Conservation (phyloP, 2,797 vertebrate genomes). For the Austrolebias charrua region DNA sequence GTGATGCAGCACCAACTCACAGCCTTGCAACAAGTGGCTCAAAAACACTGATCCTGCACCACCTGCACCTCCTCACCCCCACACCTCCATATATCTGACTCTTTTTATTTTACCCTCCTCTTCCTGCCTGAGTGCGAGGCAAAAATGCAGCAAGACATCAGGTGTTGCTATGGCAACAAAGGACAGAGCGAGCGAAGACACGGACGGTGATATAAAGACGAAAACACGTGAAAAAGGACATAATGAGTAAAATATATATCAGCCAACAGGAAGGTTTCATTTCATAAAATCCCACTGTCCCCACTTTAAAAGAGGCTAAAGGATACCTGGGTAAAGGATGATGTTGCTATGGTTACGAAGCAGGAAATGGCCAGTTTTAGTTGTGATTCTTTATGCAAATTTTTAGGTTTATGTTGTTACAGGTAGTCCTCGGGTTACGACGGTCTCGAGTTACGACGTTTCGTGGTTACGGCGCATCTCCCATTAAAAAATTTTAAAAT, state of each 20-base stretch:
- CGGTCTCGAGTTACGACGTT: too few relatives aligned
- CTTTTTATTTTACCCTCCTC: slow-evolving; percentile 8
- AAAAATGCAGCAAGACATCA: slow-evolving; percentile 66
- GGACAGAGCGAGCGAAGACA: slow-evolving; percentile 51
- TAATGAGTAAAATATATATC: slow-evolving; percentile 27
- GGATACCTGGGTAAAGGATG: slow-evolving; percentile 25
- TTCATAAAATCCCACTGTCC: slow-evolving; percentile 16
- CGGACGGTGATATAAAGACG: slow-evolving; percentile 47
- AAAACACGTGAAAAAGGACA: slow-evolving; percentile 50
- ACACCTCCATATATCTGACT: slow-evolving; percentile 17
- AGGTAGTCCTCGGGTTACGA: too few relatives aligned
- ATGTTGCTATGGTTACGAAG: slow-evolving; percentile 57
- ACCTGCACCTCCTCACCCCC: slow-evolving; percentile 4
- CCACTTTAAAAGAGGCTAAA: slow-evolving; percentile 11
- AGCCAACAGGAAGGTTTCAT: slow-evolving; percentile 7
- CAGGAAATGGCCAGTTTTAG: slow-evolving; percentile 30
- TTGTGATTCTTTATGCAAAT: slow-evolving; percentile 10
- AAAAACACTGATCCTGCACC: slow-evolving; percentile 3
- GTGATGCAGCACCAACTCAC: slow-evolving; percentile 13
- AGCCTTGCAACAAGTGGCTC: neutral
- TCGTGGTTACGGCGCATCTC: too few relatives aligned
- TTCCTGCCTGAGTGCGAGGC: slow-evolving; percentile 43
- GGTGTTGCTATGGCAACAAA: slow-evolving; percentile 73
- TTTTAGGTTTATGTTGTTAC: too few relatives aligned
- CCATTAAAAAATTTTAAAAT: too few relatives aligned